Evolutionary conservation across 92 coral and sea anemone species (phyloP).

Genomic region (Porites rus): DNA sequence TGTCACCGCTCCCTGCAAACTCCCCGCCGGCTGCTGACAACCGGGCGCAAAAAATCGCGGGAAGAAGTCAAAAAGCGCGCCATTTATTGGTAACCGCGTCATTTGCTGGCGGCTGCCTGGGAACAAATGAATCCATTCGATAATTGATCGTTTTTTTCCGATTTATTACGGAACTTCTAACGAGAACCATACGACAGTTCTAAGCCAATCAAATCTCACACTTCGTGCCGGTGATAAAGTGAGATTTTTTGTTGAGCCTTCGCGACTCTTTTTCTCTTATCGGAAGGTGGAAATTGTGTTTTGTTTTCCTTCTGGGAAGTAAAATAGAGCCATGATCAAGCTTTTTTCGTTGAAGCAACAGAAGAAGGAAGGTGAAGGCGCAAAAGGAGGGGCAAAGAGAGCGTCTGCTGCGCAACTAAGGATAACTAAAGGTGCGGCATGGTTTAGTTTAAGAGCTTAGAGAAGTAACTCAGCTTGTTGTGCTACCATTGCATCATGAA

Average conservation of each 20-base stretch:
- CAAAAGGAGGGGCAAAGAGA: slow-evolving; percentile 94
- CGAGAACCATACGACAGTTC: slow-evolving; percentile 58
- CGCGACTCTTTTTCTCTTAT: slow-evolving; percentile 33
- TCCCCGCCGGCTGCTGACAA: background rate
- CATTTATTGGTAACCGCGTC: slow-evolving; percentile 49
- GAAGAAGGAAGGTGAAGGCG: slow-evolving; percentile 98
- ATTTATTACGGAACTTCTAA: slow-evolving; percentile 21
- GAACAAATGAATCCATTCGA: slow-evolving; percentile 18
- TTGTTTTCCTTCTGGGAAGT: slow-evolving; percentile 33
- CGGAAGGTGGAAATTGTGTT: background rate
- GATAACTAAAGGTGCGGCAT: slow-evolving; percentile 96
- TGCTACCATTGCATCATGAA: slow-evolving; percentile 35
- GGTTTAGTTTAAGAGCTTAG: slow-evolving; percentile 36
- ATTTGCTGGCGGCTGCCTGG: slow-evolving; percentile 10
- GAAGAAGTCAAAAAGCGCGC: slow-evolving; percentile 59
- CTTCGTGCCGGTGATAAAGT: slow-evolving; percentile 74
- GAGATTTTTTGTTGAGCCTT: slow-evolving; percentile 62
- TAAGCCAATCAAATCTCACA: slow-evolving; percentile 76
- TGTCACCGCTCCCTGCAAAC: background rate
- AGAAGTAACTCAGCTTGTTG: slow-evolving; percentile 17
- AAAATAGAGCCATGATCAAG: slow-evolving; percentile 89
- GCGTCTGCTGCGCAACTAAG: slow-evolving; percentile 99
- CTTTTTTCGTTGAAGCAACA: slow-evolving; percentile 97
- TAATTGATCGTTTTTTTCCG: slow-evolving; percentile 37
- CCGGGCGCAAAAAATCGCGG: slow-evolving; percentile 31